phyloP scores from a whole-genome alignment of 2,888 invertebrate species.

The Pristionchus maxplancki region DNA sequence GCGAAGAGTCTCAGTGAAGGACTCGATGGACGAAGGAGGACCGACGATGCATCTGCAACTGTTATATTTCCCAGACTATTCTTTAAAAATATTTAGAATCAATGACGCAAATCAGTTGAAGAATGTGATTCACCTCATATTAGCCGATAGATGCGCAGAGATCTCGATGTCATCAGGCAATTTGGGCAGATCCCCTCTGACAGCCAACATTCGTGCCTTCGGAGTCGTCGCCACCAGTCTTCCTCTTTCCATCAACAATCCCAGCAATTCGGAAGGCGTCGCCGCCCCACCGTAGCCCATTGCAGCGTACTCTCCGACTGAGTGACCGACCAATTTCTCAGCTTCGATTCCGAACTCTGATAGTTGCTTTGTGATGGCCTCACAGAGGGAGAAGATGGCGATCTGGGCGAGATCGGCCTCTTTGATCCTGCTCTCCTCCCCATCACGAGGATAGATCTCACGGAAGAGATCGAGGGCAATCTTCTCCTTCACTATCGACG shows the following conservation, averaged over 20 bases:
- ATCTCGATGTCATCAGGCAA: conserved; percentile 64
- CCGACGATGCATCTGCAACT: conserved; percentile 62
- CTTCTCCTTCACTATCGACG: background rate
- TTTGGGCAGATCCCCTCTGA: conserved; percentile 54
- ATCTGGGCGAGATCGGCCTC: conserved; percentile 61
- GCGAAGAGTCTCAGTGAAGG: conserved; percentile 50
- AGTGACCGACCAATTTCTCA: conserved; percentile 66
- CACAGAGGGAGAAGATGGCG: conserved; percentile 61
- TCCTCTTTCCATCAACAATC: conserved; percentile 61
- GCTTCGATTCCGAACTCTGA: conserved; percentile 56
- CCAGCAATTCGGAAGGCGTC: conserved; percentile 51
- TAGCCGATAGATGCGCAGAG: conserved; percentile 62
- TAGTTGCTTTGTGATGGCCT: conserved; percentile 58
- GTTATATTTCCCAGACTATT: conserved; percentile 4
- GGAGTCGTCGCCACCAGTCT: conserved; percentile 60
- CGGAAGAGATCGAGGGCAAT: background rate
- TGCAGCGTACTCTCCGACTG: conserved; percentile 74
- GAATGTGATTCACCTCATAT: background rate
- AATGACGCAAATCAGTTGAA: background rate
- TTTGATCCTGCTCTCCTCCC: conserved; percentile 11
- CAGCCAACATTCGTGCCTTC: conserved; percentile 68
- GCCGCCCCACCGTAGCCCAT: conserved; percentile 57
- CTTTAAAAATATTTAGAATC: background rate
- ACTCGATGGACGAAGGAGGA: conserved; percentile 53
- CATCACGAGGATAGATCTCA: conserved; percentile 31